These are phyloP conservation scores for Samia ricini DNA, from an alignment of 1,140 invertebrate genomes.

Conservation along the genomic window DNA sequence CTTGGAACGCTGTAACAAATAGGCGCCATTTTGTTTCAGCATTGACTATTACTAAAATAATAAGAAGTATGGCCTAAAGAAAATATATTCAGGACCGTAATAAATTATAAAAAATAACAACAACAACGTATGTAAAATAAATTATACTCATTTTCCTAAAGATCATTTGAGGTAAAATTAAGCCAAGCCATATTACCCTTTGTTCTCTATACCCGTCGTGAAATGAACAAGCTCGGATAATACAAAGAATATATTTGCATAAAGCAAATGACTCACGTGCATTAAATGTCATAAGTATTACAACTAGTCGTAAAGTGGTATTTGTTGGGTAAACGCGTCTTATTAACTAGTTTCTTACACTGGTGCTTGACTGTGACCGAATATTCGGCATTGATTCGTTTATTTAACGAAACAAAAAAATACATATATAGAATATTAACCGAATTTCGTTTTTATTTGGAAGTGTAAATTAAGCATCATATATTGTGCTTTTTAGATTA, in stretches of 20 bases:
- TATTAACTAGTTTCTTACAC: neutral
- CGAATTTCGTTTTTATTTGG: neutral
- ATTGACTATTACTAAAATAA: too few relatives aligned
- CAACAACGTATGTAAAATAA: too few relatives aligned
- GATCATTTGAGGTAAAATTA: too few relatives aligned
- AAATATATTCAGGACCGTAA: too few relatives aligned
- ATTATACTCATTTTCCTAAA: too few relatives aligned
- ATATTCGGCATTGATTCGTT: neutral
- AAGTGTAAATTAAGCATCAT: too few relatives aligned
- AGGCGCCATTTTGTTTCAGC: too few relatives aligned
- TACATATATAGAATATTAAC: neutral
- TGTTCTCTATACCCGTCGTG: neutral
- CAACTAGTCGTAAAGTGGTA: neutral
- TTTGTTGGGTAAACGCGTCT: neutral
- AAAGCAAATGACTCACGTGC: neutral
- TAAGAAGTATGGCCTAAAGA: too few relatives aligned
- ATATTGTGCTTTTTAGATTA: too few relatives aligned
- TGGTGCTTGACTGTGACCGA: neutral
- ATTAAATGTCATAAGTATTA: slow-evolving; percentile 1
- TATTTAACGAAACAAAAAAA: neutral
- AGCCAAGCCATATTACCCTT: too few relatives aligned
- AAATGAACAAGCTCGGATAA: neutral
- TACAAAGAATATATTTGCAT: neutral
- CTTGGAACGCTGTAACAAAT: too few relatives aligned
- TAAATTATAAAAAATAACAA: too few relatives aligned